A percentile compares a stretch with the other conserved stretches of the same genome.
phyloP scores from a whole-genome alignment of 2,797 vertebrate species.

The Gouania willdenowi region DNA sequence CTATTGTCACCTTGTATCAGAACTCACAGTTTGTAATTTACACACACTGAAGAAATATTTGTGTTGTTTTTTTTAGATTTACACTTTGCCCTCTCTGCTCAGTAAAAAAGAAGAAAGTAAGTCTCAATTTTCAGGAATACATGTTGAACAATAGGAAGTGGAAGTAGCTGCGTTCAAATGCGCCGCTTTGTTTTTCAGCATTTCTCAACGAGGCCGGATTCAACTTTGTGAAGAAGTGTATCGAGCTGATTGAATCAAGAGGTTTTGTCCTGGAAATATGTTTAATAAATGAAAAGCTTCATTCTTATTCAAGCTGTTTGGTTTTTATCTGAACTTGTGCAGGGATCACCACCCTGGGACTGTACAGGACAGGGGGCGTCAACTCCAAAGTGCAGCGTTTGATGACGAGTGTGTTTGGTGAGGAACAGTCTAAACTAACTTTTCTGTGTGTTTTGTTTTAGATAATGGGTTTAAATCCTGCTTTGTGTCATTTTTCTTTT shows the following conservation, averaged over 20 bases:
- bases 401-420: conserved; percentile 64
- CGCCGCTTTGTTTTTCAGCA: conserved; percentile 67
- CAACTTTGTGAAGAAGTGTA: conserved; percentile 92
- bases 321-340: not conserved
- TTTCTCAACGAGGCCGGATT: conserved; percentile 94
- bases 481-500: too few relatives aligned
- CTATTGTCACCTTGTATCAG: not conserved
- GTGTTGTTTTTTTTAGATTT: conserved; percentile 80
- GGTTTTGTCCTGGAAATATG: conserved; percentile 43
- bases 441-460: too few relatives aligned
- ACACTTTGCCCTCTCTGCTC: conserved; percentile 93
- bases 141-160: too few relatives aligned
- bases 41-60: not conserved
- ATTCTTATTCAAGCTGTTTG: too few relatives aligned
- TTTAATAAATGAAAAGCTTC: not conserved
- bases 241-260: conserved; percentile 89
- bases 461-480: too few relatives aligned
- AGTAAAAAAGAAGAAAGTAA: conserved; percentile 99
- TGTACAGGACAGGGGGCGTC: conserved; percentile 69
- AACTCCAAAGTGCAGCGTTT: conserved; percentile 69
- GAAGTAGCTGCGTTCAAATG: too few relatives aligned
- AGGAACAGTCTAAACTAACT: too few relatives aligned
- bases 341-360: conserved; percentile 60
- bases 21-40: too few relatives aligned
- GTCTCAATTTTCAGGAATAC: conserved; percentile 44